Evolutionary conservation across 2,113 vertebrate species (phyloP).

Genomic region (Paraplagusia blochii): DNA sequence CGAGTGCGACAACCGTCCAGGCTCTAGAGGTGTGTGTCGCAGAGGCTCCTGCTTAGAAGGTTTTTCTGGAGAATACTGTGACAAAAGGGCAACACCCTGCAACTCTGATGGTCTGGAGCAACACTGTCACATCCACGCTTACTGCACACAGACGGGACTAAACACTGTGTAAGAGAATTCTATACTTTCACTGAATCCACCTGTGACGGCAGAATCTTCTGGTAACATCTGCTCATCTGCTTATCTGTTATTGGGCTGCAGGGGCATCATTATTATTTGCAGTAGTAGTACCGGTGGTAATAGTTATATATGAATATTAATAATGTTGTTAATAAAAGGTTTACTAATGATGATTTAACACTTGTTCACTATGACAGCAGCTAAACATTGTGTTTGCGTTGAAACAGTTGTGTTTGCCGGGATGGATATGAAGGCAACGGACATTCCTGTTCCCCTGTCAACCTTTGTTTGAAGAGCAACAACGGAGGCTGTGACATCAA

Average conservation of each 20-base stretch:
- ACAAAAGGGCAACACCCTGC: conserved; percentile 75
- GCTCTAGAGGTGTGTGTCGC: conserved; percentile 83
- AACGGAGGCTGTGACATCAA: conserved; percentile 84
- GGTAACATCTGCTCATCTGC: too few species aligned
- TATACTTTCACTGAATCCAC: too few species aligned
- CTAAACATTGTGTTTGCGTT: conserved; percentile 5
- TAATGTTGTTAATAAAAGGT: too few species aligned
- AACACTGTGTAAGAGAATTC: conserved; percentile 17
- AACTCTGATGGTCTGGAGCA: conserved; percentile 63
- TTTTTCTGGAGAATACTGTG: conserved; percentile 84
- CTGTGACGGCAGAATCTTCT: too few species aligned
- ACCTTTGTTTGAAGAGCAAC: conserved; percentile 79
- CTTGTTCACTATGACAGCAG: neutral
- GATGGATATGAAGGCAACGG: conserved; percentile 85
- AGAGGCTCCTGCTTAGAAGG: conserved; percentile 80
- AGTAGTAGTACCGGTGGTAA: too few species aligned
- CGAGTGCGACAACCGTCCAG: conserved; percentile 92
- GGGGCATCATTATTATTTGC: too few species aligned
- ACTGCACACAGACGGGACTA: conserved; percentile 44
- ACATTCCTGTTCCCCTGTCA: conserved; percentile 80
- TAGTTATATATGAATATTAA: too few species aligned
- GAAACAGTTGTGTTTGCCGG: conserved; percentile 69
- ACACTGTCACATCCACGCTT: conserved; percentile 83
- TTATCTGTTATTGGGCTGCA: too few species aligned
- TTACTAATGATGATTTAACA: too few species aligned